A percentile compares a stretch with the other conserved stretches of the same genome.
Conservation (phyloP, 2,797 vertebrate genomes). For the Phrynocephalus guinanensis region DNA sequence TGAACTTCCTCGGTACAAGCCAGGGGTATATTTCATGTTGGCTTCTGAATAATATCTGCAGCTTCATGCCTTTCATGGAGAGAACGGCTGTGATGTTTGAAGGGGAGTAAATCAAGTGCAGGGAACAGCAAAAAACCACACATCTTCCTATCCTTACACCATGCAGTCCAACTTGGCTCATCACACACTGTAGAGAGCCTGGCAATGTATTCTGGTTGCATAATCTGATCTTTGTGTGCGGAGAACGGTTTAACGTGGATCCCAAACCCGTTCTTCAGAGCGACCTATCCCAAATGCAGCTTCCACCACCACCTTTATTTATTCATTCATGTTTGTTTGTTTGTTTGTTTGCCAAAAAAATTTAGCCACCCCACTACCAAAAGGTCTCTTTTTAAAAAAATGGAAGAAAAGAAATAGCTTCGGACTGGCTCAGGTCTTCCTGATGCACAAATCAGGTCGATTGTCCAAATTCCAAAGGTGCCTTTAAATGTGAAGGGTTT, state of each 20-base stretch:
- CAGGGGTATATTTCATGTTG: no score
- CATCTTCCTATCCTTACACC: not conserved
- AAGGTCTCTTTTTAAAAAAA: no score
- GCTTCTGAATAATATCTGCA: no score
- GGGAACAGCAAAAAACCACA: not conserved
- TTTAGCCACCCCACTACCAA: no score
- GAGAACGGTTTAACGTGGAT: not conserved
- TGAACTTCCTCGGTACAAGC: no score
- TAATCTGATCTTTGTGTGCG: no score
- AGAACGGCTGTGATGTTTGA: no score
- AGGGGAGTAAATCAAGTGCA: no score
- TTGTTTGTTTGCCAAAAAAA: no score
- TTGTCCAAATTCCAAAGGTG: slow-evolving; percentile 72
- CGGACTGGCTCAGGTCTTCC: slow-evolving; percentile 5
- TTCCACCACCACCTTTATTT: no score
- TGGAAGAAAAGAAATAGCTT: not conserved
- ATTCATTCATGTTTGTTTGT: no score
- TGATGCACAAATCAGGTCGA: slow-evolving; percentile 56
- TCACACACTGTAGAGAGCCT: not conserved
- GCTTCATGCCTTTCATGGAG: no score
- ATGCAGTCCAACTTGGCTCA: not conserved
- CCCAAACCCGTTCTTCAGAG: not conserved
- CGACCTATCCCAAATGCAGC: not conserved
- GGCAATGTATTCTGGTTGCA: not conserved
- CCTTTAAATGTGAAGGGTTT: slow-evolving; percentile 78